Base-by-base conservation (phyloP, 2,113 vertebrate genomes). In the Galbula dea region DNA sequence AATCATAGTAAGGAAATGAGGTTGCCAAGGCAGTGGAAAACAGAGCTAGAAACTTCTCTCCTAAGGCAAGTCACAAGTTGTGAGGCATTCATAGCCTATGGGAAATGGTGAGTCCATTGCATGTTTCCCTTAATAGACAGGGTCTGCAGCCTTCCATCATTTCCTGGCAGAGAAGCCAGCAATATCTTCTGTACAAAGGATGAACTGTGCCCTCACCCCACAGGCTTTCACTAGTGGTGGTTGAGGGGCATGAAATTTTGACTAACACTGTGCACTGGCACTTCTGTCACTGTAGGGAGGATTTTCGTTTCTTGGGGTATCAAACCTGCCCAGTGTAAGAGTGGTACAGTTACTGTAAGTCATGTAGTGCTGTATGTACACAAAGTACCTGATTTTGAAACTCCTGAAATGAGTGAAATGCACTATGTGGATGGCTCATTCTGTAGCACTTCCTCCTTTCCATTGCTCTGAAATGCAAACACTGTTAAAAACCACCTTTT, bases 21-120 rank as follows among this genome's bases (percentile, higher is more conserved):
- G 94, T 95, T 96, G 93, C 96, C 94, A 95, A 91, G 96, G 93
- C 89, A 95, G 91, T 96, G 89, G 76, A 91, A 84, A 91, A 43
- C 89, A 73, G 85, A 87, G 89, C 87, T 85, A 43, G 71, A 95
- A 95, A 93, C 94, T 93, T 95, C 86, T 81, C 77, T 80, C 73
- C 34, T 1, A 57, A 94, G 89, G 87, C 74, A 65, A 75, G 78
- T 83, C 49, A 17, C 87, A 87, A 91, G 91, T 82, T 52, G 67
- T 0, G 7, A 84, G 85, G 84, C 93, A 94, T 94, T 95, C 62
- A 87, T 13, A 85, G 91, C 62, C 66, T 49, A 55, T 94, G 94
- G 93, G 91, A 94, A 87, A 61, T 51, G 66, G 36, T 19, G 81
- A 90, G 57, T 12, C 76, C 68, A 21, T 10, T 41, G 83, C 76